These are phyloP conservation scores for Rhabdophis nuchalis DNA, from an alignment of 2,797 vertebrate species.

Conservation along the genomic window DNA sequence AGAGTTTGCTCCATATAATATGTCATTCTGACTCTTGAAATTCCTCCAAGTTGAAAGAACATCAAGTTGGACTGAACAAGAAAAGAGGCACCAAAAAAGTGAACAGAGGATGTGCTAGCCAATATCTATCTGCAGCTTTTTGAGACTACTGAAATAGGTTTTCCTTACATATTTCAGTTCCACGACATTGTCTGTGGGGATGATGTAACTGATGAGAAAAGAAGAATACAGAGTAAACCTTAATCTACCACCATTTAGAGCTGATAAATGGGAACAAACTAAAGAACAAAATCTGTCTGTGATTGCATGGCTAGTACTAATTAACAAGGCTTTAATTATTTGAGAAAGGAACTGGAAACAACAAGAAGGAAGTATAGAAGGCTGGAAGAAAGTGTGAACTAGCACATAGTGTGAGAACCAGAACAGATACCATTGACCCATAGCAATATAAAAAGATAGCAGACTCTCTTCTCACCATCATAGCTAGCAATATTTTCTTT, in stretches of 20 bases:
- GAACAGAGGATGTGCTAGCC: neutral
- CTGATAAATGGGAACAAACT: neutral
- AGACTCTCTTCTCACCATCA: neutral
- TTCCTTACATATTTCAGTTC: conserved; percentile 1
- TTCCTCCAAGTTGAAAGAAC: neutral
- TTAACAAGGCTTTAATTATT: neutral
- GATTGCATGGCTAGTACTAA: neutral
- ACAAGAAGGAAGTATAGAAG: neutral
- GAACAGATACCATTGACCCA: neutral
- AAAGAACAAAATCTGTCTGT: neutral
- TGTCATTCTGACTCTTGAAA: neutral
- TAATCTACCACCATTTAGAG: neutral
- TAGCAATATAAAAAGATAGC: neutral
- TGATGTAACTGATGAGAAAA: neutral
- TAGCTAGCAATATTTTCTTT: neutral
- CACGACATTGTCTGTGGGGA: neutral
- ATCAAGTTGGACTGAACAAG: neutral
- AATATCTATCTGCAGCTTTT: neutral
- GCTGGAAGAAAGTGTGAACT: neutral
- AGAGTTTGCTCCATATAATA: neutral
- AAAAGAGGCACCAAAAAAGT: neutral
- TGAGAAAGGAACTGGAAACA: neutral
- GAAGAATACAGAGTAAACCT: neutral
- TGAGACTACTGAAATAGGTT: rapidly evolving
- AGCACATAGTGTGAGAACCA: neutral